Evolutionary conservation across 1,140 invertebrate species (phyloP).

Genomic region (Bicyclus anynana): DNA sequence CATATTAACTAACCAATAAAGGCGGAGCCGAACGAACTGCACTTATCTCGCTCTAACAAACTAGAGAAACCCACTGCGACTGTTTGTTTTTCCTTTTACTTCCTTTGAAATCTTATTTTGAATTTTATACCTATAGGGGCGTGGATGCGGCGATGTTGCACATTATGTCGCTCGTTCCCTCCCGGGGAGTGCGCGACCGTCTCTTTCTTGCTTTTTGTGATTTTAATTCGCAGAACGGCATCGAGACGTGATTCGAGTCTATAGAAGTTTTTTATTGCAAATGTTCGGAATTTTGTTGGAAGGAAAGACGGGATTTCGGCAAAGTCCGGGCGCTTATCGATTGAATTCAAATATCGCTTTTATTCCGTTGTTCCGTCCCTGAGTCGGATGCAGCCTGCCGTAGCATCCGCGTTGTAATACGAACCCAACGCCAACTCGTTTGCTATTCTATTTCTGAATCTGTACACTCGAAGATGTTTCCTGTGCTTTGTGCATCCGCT

Average conservation of each 20-base stretch:
- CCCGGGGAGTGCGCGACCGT: conserved; percentile 34
- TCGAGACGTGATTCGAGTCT: conserved; percentile 70
- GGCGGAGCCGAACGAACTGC: conserved; percentile 44
- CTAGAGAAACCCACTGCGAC: conserved; percentile 61
- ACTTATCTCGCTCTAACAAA: conserved; percentile 57
- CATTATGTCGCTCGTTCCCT: conserved; percentile 53
- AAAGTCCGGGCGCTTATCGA: conserved; percentile 33
- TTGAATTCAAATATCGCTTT: conserved; percentile 27
- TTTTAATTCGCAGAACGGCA: conserved; percentile 75
- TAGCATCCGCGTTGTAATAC: conserved; percentile 4
- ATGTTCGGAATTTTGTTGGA: conserved; percentile 64
- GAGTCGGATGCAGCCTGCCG: not conserved
- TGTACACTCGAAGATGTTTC: not conserved
- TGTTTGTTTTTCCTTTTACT: conserved; percentile 71
- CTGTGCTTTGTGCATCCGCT: no score
- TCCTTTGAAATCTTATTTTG: conserved; percentile 74
- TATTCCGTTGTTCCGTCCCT: conserved; percentile 10
- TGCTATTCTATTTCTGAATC: not conserved
- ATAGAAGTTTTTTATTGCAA: conserved; percentile 69
- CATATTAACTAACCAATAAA: conserved; percentile 63
- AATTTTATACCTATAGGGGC: conserved; percentile 73
- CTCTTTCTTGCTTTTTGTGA: conserved; percentile 71
- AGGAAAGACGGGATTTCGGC: conserved; percentile 54
- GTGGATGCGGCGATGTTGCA: conserved; percentile 67
- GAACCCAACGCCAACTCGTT: not conserved